phyloP scores from a whole-genome alignment of 2,888 invertebrate genomes.

The Drosophila neoperkinsi region DNA sequence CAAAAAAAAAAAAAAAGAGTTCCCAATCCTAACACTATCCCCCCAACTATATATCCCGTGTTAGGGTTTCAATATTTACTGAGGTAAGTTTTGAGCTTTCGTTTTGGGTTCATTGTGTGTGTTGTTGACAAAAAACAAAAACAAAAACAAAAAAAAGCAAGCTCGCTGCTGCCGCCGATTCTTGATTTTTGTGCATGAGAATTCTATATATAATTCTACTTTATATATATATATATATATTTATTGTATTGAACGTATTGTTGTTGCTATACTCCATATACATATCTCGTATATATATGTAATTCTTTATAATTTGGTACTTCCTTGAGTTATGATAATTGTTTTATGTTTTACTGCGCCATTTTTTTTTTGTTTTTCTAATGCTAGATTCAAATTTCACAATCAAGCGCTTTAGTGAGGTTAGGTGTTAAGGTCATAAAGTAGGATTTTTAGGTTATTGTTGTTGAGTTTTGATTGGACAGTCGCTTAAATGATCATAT shows the following conservation, averaged over 20 bases:
- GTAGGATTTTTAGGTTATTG: conserved; percentile 32
- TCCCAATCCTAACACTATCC: conserved; percentile 21
- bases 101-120: conserved; percentile 74
- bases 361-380: conserved; percentile 13
- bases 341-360: conserved; percentile 36
- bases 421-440: conserved; percentile 33
- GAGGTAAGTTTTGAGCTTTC: conserved; percentile 69
- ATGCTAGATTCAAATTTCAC: conserved; percentile 50
- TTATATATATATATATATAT: conserved; percentile 29
- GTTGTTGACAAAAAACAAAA: conserved; percentile 70
- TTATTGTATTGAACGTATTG: conserved; percentile 41
- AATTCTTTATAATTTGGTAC: conserved; percentile 36
- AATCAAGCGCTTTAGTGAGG: conserved; percentile 33
- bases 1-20: conserved; percentile 16
- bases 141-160: conserved; percentile 2
- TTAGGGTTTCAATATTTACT: conserved; percentile 15
- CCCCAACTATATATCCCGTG: conserved; percentile 16
- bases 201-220: conserved; percentile 43
- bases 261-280: conserved; percentile 56
- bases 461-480: conserved; percentile 31
- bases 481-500: conserved; percentile 83
- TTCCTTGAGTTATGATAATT: conserved; percentile 17
- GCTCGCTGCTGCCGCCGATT: conserved; percentile 59
- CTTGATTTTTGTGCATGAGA: conserved; percentile 74
- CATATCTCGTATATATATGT: conserved; percentile 29